These are phyloP conservation scores for Xanthostigma xanthostigma DNA, from an alignment of 2,888 invertebrate genomes.

Conservation along the genomic window DNA sequence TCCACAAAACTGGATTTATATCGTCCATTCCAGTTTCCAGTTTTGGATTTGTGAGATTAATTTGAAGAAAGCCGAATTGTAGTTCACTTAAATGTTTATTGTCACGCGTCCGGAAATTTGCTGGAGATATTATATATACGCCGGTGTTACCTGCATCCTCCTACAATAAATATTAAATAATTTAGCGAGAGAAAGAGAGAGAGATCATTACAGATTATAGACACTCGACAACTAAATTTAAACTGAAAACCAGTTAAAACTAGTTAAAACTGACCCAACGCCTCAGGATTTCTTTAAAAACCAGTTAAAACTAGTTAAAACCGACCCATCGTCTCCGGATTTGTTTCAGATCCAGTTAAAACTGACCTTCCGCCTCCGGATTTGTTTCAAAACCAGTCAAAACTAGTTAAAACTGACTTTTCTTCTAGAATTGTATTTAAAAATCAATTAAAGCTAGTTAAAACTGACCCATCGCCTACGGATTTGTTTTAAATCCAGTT, in stretches of 20 bases:
- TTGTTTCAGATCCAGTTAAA: too few relatives aligned
- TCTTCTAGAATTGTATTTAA: too few relatives aligned
- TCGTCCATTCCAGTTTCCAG: slow-evolving; percentile 12
- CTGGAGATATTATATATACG: slow-evolving; percentile 55
- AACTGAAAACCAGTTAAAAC: neutral
- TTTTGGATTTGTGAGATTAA: slow-evolving; percentile 59
- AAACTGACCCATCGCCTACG: too few relatives aligned
- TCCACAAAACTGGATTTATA: slow-evolving; percentile 56
- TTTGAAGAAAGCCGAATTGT: slow-evolving; percentile 75
- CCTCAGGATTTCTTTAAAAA: too few relatives aligned
- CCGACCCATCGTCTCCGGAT: too few relatives aligned
- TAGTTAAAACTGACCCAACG: too few relatives aligned
- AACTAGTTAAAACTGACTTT: too few relatives aligned
- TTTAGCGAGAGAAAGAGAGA: neutral
- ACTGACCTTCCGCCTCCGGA: too few relatives aligned
- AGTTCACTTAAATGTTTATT: slow-evolving; percentile 56
- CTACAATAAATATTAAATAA: slow-evolving; percentile 17
- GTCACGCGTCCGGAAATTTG: slow-evolving; percentile 51
- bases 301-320: too few relatives aligned
- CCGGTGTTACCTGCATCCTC: slow-evolving; percentile 45
- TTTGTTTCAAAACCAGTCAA: neutral
- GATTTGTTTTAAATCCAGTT: neutral
- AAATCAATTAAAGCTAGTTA: neutral
- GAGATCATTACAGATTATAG: neutral
- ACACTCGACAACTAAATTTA: neutral